Evolutionary conservation across 1,140 invertebrate genomes (phyloP).

Genomic region (Pinna nobilis): DNA sequence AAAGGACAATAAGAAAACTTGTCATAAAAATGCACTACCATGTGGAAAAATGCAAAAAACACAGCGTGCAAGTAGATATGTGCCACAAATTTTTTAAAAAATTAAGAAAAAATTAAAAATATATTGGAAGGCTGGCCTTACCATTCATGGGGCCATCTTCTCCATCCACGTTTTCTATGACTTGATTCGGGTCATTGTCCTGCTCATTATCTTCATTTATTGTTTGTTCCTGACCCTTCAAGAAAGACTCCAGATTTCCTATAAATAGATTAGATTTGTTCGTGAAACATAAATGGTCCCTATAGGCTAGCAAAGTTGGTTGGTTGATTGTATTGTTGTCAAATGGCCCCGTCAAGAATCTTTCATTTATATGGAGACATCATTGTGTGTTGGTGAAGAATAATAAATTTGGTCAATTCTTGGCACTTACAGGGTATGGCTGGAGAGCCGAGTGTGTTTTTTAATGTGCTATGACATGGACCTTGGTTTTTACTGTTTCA

Average conservation of each 20-base stretch:
- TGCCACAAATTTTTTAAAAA: too few relatives aligned
- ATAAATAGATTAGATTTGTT: too few relatives aligned
- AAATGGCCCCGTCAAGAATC: not conserved
- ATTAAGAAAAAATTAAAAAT: too few relatives aligned
- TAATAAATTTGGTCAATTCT: too few relatives aligned
- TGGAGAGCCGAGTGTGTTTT: too few relatives aligned
- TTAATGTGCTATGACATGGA: too few relatives aligned
- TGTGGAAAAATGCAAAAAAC: not conserved
- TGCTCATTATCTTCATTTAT: conserved; percentile 74
- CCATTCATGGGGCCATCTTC: conserved; percentile 85
- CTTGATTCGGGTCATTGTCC: conserved; percentile 74
- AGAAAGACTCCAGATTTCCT: conserved; percentile 74
- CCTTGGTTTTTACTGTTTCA: too few relatives aligned
- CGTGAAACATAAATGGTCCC: not conserved
- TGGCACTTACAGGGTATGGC: too few relatives aligned
- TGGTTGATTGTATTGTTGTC: too few relatives aligned
- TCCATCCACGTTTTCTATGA: conserved; percentile 71
- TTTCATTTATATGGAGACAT: not conserved
- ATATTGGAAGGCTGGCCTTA: too few relatives aligned
- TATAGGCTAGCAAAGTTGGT: too few relatives aligned
- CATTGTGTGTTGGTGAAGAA: not conserved
- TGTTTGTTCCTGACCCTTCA: conserved; percentile 68
- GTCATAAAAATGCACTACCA: not conserved
- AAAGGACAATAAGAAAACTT: not conserved
- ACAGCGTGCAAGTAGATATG: not conserved